These are phyloP conservation scores for Crotophaga sulcirostris DNA, from an alignment of 2,113 vertebrate genomes.

Conservation along the genomic window DNA sequence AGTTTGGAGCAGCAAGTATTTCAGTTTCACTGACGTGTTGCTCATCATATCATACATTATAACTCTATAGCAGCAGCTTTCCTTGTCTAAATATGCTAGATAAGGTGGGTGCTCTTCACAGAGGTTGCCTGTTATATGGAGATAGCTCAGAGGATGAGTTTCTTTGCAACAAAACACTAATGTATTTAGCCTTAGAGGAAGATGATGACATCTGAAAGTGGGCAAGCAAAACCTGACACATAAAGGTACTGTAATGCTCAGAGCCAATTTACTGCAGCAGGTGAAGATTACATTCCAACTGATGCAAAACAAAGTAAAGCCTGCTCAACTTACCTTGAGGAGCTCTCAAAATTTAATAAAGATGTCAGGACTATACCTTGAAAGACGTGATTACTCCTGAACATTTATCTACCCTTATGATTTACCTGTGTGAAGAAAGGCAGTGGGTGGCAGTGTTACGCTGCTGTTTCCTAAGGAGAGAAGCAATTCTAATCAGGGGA, in stretches of 20 bases:
- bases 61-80: background rate
- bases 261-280: background rate
- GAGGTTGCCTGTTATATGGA: background rate
- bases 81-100: background rate
- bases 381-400: background rate
- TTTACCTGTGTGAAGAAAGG: background rate
- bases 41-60: background rate
- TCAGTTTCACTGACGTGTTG: background rate
- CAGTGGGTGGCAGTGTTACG: conserved; percentile 58
- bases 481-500: background rate
- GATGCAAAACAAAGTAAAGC: background rate
- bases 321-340: background rate
- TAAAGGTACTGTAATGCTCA: background rate
- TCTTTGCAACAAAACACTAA: background rate
- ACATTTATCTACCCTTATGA: background rate
- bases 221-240: background rate
- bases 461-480: background rate
- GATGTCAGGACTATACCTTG: background rate
- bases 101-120: background rate
- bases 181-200: background rate
- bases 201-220: background rate
- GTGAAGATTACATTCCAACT: background rate
- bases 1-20: background rate
- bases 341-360: background rate
- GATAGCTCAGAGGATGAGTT: background rate